phyloP scores from a whole-genome alignment of 2,113 vertebrate genomes.

The Sterrhoptilus dennistouni region DNA sequence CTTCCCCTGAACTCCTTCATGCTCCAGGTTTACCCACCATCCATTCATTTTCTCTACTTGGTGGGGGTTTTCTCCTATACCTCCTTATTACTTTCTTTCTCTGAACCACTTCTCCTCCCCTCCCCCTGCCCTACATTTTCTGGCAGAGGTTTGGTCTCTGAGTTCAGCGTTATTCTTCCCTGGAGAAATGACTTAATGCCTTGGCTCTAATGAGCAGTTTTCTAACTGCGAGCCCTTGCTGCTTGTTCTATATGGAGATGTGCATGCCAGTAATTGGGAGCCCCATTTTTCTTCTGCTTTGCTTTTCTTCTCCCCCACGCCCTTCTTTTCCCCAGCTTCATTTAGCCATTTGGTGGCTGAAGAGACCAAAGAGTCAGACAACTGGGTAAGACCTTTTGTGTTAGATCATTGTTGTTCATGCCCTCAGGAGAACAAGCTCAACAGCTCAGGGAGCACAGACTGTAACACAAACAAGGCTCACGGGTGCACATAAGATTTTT shows the following conservation, averaged over 20 bases:
- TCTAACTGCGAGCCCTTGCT: constrained; percentile 47
- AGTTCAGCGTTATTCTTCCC: constrained; percentile 66
- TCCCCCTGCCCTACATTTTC: constrained; percentile 42
- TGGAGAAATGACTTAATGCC: constrained; percentile 75
- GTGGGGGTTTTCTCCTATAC: not conserved
- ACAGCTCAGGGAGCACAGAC: not conserved
- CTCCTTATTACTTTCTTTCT: not conserved
- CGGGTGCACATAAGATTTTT: not conserved
- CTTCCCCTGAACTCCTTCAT: not conserved
- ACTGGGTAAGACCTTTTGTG: not conserved
- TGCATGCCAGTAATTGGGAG: constrained; percentile 43
- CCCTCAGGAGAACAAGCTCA: not conserved
- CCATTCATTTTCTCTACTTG: not conserved
- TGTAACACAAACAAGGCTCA: not conserved
- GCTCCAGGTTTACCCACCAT: not conserved
- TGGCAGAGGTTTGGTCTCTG: constrained; percentile 54
- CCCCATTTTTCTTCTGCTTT: constrained; percentile 50
- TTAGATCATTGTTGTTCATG: not conserved
- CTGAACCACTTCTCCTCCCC: not conserved
- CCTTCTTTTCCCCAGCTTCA: not conserved
- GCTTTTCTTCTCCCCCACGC: not conserved
- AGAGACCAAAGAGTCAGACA: not conserved
- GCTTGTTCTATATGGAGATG: constrained; percentile 55
- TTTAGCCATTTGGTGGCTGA: not conserved
- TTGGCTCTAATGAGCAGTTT: constrained; percentile 66